Base-by-base conservation (phyloP, 1,140 invertebrate genomes). In the Lordiphosa stackelbergi region DNA sequence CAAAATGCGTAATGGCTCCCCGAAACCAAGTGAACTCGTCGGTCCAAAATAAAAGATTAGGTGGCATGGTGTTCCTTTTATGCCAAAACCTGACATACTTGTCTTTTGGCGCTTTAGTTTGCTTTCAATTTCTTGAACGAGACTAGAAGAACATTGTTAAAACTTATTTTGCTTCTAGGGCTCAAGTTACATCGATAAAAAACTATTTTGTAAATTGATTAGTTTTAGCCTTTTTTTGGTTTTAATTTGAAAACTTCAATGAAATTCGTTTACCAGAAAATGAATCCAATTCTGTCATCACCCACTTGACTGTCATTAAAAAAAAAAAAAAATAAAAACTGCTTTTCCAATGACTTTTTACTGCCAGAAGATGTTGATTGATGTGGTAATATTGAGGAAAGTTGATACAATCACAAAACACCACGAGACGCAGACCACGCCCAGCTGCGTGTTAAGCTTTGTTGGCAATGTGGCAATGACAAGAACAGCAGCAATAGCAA, bases 331-430 rank as follows among this genome's bases (percentile, higher is more conserved):
- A 41, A 5, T 31, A 31, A 41, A 41, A 46, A 46, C 43, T 31
- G 28, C 24, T 34, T 53, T 35, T 38, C 31, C 63, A 66, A 48
- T 65, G 63, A 66, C 63, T 66, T 65, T 47, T 36, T 10, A 12
- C 24, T 28, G 28, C 24, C 38, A 36, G 12, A 28, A 51, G 35
- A 35, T 53, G 58, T 66, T 68, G 64, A 68, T 66, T 66, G 64
- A 68, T 68, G 64, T 68, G 64, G 63, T 65, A 53, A 68, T 68
- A 68, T 68, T 38, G 64, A 8, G 64, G 66, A 46, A 46, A 46
- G 24, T 66, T 66, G 61, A 35, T 66, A 41, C 36, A 55, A 47
- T 12, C n/a, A 45, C 6, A 31, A 45, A 31, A 12, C 28, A 12
- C n/a, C n/a, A 28, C 11, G 6, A 8, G 22, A 28, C 12, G 42